A percentile compares a stretch with the other conserved stretches of the same genome.
Evolutionary conservation across 2,888 invertebrate species (phyloP).

Genomic region (Mantis religiosa): DNA sequence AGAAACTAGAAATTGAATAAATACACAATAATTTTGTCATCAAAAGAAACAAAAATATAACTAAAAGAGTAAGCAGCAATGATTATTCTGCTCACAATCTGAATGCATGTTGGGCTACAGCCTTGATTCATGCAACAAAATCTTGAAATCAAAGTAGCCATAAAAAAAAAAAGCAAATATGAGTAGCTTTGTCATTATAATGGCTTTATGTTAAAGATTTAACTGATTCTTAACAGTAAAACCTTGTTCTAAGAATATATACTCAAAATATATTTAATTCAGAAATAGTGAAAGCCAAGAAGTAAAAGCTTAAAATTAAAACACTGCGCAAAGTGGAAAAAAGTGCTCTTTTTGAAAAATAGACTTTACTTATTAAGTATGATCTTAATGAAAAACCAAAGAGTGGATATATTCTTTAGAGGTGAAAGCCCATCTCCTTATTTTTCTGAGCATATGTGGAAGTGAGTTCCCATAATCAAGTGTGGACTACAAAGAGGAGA

Average conservation of each 20-base stretch:
- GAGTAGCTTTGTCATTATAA: neutral
- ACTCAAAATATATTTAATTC: neutral
- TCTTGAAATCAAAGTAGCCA: neutral
- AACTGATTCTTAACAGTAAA: slow-evolving; percentile 13
- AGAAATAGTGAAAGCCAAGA: neutral
- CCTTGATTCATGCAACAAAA: neutral
- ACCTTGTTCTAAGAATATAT: slow-evolving; percentile 1
- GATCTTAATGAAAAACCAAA: too few species aligned
- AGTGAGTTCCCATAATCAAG: too few species aligned
- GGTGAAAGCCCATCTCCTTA: too few species aligned
- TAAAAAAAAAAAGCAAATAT: neutral
- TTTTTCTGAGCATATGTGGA: too few species aligned
- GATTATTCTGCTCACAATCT: neutral
- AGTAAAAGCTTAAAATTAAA: neutral
- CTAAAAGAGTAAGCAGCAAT: neutral
- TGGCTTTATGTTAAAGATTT: slow-evolving; percentile 15
- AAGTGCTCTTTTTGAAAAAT: too few species aligned
- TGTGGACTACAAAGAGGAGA: too few species aligned
- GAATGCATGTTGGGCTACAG: neutral
- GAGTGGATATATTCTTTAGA: too few species aligned
- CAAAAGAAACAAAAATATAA: neutral
- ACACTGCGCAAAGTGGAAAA: too few species aligned
- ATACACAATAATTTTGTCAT: neutral
- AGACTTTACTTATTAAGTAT: too few species aligned
- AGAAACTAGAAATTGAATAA: neutral